Base-by-base conservation (phyloP, 2,888 invertebrate species). In the Sisyra terminalis region DNA sequence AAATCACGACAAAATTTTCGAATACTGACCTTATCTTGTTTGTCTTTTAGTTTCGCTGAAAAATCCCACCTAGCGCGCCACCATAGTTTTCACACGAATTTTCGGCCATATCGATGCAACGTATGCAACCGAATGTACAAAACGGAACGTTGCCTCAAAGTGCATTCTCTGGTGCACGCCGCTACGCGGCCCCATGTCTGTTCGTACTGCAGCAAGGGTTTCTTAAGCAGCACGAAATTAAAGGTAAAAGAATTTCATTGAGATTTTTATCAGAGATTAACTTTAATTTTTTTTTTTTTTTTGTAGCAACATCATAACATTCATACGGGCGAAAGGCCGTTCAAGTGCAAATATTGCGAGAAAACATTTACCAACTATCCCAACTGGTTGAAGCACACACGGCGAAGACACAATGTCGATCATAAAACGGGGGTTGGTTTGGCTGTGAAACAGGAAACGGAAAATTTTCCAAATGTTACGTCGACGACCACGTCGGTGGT, bases 301-400 rank as follows among this genome's bases (percentile, higher is more conserved):
- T 68, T n/a, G 5, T 51, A 65, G 52, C 69, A 73, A 54, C 75
- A 75, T 51, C 56, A 68, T 44, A 71, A 73, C 51, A 64, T 69
- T 9, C 75, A 75, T 52, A 70, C 68, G 0, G 71, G 71, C 2
- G 59, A 60, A 38, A 61, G 65, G 35, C 73, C 74, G 0, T 71
- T 66, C 57, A 63, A 63, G 36, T 75, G 75, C 54, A 62, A 63
- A 16, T 62, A 62, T 42, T 75, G 75, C 52, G 61, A 66, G 15
- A 68, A 68, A 40, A 60, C 65, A 0, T 75, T 75, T 52, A 66
- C 70, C 29, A 66, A 64, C 50, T 65, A 67, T 46, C 69, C 73
- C 2, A 75, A 75, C 53, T 71, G 67, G 63, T 55, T 61, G 47
- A 75, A 74, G 52, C 75, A 75, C 51, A 60, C 70, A 41, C 59